phyloP scores from a whole-genome alignment of 2,797 vertebrate genomes.

The Gymnocypris eckloni region DNA sequence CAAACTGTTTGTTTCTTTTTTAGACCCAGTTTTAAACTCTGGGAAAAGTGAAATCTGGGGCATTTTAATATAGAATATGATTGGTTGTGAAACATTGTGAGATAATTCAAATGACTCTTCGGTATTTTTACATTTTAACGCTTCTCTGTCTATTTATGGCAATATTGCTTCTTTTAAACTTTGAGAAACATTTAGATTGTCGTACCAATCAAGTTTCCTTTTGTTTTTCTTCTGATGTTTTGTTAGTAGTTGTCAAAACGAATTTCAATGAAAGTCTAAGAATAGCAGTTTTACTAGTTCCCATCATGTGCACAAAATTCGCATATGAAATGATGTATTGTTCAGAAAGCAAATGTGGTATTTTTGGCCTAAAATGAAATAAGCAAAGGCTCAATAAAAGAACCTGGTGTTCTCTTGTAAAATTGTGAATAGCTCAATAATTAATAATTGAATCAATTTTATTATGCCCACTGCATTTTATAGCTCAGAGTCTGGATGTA shows the following conservation, averaged over 20 bases:
- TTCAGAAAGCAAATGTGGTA: conserved; percentile 62
- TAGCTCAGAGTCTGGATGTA: conserved; percentile 62
- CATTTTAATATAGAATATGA: neutral
- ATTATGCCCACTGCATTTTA: conserved; percentile 69
- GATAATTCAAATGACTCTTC: neutral
- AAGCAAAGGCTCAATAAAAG: conserved; percentile 65
- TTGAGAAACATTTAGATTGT: neutral
- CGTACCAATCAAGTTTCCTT: neutral
- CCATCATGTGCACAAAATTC: conserved; percentile 46
- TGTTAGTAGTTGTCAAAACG: conserved; percentile 34
- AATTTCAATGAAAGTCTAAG: conserved; percentile 44
- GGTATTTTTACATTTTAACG: neutral
- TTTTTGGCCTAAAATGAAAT: conserved; percentile 67
- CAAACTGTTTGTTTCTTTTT: neutral
- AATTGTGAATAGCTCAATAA: conserved; percentile 69
- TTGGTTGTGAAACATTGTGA: neutral
- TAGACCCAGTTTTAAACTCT: neutral
- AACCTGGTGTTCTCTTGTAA: conserved; percentile 68
- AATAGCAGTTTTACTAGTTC: conserved; percentile 51
- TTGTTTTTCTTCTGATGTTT: conserved; percentile 10
- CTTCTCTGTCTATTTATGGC: neutral
- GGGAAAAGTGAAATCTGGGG: neutral
- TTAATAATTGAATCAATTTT: conserved; percentile 74
- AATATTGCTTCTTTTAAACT: neutral
- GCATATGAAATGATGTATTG: conserved; percentile 61